Base-by-base conservation (phyloP, 2,888 invertebrate species). In the Quadroppia sp. region DNA sequence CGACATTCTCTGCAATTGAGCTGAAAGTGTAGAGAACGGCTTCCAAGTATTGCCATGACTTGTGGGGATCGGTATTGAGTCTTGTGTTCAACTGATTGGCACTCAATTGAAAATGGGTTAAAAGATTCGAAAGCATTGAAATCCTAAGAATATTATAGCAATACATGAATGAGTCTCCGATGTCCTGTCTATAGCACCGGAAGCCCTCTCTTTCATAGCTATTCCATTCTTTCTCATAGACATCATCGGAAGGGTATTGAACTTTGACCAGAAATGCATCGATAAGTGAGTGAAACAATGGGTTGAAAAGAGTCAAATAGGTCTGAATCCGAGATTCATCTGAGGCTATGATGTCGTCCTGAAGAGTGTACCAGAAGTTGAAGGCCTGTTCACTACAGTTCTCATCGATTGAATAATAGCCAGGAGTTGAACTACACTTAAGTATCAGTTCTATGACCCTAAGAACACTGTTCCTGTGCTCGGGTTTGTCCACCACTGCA, bases 301-400 rank as follows among this genome's bases (percentile, higher is more conserved):
- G 90, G 77, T 88, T 88, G 80, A 94, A 86, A 76, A 87, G 82
- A 71, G 85, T 83, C 79, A 88, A 77, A 81, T 86, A 78, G 80
- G 83, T 80, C 79, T 85, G 80, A 82, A 83, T 81, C 81, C 84
- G 81, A 1, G 83, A 81, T 9, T 83, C 80, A 23, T 84, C 84
- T 61, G 86, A 80, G 71, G 85, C 84, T 69, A 87, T 80, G 67
- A 89, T 85, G 80, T 89, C 88, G 80, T 89, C 89, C 87, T 89
- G 94, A 72, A 95, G 83, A 74, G 90, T 88, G 81, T 92, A 95
- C 95, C 95, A 95, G 82, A 94, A 92, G 2, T 91, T 90, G 83
- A 94, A 89, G 0, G 92, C 88, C 77, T 93, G 86, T 75, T 89
- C 90, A 80, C 94, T 94, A 76, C 90, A 88, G 0, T 88, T 89